phyloP scores from a whole-genome alignment of 2,113 vertebrate genomes.

The Caranx melampygus region DNA sequence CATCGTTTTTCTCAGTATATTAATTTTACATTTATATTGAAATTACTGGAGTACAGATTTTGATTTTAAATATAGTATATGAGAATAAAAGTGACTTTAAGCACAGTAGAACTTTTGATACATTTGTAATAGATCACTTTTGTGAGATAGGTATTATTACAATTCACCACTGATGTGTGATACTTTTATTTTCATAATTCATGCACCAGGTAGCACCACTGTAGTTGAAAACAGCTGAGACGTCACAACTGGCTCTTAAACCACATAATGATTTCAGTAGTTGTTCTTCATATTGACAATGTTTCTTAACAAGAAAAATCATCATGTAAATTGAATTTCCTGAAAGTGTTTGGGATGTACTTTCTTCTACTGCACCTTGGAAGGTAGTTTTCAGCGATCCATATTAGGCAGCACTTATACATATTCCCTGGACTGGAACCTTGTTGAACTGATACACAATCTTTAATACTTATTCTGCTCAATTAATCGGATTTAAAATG shows the following conservation, averaged over 20 bases:
- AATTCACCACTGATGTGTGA: neutral
- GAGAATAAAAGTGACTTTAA: neutral
- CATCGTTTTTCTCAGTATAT: neutral
- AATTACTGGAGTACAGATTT: neutral
- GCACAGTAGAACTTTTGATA: neutral
- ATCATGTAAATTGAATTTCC: too few relatives aligned
- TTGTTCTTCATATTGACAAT: neutral
- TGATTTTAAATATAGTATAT: neutral
- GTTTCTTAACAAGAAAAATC: neutral
- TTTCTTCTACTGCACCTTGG: too few relatives aligned
- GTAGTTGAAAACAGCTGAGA: neutral
- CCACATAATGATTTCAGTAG: neutral
- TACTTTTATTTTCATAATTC: too few relatives aligned
- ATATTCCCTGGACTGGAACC: neutral
- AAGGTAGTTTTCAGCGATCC: too few relatives aligned
- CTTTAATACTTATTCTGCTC: too few relatives aligned
- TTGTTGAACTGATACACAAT: too few relatives aligned
- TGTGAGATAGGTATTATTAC: neutral
- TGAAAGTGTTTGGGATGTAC: too few relatives aligned
- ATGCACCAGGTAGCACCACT: too few relatives aligned
- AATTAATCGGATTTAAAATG: neutral
- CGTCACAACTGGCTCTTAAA: neutral
- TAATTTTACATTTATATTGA: neutral
- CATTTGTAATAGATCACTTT: neutral
- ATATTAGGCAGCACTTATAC: too few relatives aligned